A percentile compares a stretch with the other conserved stretches of the same genome.
Evolutionary conservation across 2,888 invertebrate genomes (phyloP).

Genomic region (Rhagonycha lutea): DNA sequence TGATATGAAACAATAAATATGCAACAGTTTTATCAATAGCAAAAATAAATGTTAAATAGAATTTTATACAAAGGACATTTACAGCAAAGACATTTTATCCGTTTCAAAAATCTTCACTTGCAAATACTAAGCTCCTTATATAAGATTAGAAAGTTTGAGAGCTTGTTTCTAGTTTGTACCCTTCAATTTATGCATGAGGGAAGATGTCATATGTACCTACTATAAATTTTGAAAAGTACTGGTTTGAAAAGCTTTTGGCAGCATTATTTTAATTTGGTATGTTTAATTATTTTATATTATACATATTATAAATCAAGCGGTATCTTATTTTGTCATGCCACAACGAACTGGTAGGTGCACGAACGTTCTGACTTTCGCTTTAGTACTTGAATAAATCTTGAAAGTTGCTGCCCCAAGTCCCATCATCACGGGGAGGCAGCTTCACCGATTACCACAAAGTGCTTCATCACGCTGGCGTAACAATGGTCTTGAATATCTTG

Average conservation of each 20-base stretch:
- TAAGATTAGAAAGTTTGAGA: constrained; percentile 14
- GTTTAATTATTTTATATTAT: not conserved
- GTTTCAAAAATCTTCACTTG: constrained; percentile 13
- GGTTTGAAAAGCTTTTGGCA: not conserved
- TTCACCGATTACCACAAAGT: constrained; percentile 38
- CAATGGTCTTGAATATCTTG: constrained; percentile 32
- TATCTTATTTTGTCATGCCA: not conserved
- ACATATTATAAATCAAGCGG: not conserved
- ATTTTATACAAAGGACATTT: constrained; percentile 2
- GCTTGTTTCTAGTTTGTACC: constrained; percentile 2
- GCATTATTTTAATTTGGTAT: not conserved
- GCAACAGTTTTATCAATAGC: not conserved
- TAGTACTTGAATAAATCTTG: constrained; percentile 39
- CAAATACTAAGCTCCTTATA: constrained; percentile 7
- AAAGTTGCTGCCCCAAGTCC: constrained; percentile 34
- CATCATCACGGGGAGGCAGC: constrained; percentile 34
- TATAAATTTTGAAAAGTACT: not conserved
- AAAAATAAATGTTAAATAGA: not conserved
- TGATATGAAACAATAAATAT: not conserved
- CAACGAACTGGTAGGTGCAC: not conserved
- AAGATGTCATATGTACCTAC: not conserved
- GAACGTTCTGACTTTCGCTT: constrained; percentile 22
- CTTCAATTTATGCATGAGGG: constrained; percentile 1
- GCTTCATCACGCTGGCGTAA: constrained; percentile 37
- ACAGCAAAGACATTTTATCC: not conserved